Conservation (phyloP, 2,113 vertebrate genomes). For the Psophia crepitans region DNA sequence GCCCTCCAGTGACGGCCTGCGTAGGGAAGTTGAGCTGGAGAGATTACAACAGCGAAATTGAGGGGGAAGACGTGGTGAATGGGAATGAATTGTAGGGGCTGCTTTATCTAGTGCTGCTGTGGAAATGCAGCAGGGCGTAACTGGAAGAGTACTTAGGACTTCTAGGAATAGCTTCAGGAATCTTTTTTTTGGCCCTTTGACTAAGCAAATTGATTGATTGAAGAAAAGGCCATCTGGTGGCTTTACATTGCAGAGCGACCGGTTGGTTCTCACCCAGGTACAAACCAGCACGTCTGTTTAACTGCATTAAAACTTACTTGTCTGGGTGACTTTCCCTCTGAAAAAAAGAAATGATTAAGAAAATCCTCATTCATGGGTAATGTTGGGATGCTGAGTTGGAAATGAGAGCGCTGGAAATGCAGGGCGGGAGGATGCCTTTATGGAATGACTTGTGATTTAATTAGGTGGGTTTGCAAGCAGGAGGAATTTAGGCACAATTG, state of each 20-base stretch:
- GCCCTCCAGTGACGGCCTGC: not conserved
- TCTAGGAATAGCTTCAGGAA: constrained; percentile 39
- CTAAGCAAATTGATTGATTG: not conserved
- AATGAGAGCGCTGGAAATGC: not conserved
- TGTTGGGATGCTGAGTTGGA: not conserved
- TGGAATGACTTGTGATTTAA: not conserved
- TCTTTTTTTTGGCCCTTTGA: not conserved
- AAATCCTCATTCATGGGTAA: not conserved
- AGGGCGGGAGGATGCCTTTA: not conserved
- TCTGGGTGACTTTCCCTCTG: not conserved
- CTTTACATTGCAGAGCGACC: not conserved
- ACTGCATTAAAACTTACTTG: not conserved
- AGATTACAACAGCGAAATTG: not conserved
- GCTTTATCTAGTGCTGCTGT: not conserved
- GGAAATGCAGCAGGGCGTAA: not conserved
- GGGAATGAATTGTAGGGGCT: not conserved
- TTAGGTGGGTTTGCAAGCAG: not conserved
- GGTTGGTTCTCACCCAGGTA: not conserved
- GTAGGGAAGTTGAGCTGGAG: not conserved
- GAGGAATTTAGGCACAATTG: not conserved
- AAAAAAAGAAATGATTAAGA: too few species aligned
- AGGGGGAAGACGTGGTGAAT: not conserved
- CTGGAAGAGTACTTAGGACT: not conserved
- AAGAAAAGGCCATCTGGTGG: not conserved
- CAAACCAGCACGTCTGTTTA: not conserved